Evolutionary conservation across 2,888 invertebrate genomes (phyloP).

Genomic region (Apamea sordens): DNA sequence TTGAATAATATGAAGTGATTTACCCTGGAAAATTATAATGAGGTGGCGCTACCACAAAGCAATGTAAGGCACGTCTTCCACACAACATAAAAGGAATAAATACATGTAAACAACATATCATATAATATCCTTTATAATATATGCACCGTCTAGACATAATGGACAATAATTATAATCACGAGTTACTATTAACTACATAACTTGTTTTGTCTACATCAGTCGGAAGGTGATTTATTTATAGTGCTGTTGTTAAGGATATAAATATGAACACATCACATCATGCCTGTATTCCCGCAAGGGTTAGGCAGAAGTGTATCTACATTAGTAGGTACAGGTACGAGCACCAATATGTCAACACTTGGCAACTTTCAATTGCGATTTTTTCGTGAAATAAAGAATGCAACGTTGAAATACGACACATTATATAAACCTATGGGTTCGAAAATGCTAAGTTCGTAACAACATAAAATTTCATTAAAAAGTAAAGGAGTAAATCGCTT

Average conservation of each 20-base stretch:
- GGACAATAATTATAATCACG: constrained; percentile 33
- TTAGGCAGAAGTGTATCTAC: no score
- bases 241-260: background rate
- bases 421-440: no score
- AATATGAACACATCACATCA: background rate
- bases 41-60: background rate
- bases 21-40: background rate
- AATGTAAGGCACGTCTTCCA: background rate
- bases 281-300: no score
- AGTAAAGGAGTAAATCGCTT: no score
- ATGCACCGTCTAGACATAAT: constrained; percentile 56
- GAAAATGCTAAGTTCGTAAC: no score
- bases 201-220: constrained; percentile 37
- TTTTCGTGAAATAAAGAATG: no score
- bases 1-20: background rate
- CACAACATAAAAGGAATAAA: constrained; percentile 24
- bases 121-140: constrained; percentile 21
- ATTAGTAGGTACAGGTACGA: no score
- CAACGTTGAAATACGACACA: no score
- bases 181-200: constrained; percentile 20
- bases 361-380: no score
- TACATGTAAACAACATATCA: constrained; percentile 22
- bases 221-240: constrained; percentile 42
- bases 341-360: no score
- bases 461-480: no score